These are phyloP conservation scores for Macrotis lagotis DNA, from an alignment of 2,113 vertebrate species.

Conservation along the genomic window DNA sequence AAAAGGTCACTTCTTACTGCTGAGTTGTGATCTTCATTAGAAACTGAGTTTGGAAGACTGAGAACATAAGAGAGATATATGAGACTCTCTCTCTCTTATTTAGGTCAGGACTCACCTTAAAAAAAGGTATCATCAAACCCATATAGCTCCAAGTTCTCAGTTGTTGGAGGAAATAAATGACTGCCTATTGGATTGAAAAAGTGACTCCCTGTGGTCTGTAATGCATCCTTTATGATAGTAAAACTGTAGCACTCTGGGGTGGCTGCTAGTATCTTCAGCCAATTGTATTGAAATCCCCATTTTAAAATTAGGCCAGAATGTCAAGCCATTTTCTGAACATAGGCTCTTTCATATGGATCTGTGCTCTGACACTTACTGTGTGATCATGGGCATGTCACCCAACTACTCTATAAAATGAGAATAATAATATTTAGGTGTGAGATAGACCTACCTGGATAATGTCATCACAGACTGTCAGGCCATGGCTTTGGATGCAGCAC, in stretches of 20 bases:
- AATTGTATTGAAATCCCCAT: not conserved
- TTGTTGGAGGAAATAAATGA: constrained; percentile 38
- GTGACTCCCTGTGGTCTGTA: constrained; percentile 1
- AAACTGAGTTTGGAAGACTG: constrained; percentile 42
- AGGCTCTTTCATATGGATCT: not conserved
- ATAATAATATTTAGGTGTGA: not conserved
- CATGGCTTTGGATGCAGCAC: not conserved
- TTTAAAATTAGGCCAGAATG: not conserved
- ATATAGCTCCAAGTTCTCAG: constrained; percentile 27
- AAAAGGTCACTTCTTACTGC: constrained; percentile 46
- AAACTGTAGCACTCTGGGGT: not conserved
- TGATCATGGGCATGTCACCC: not conserved
- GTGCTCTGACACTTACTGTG: not conserved
- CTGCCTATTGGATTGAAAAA: constrained; percentile 52
- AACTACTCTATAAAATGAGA: not conserved
- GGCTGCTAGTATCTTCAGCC: not conserved
- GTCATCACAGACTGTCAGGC: not conserved
- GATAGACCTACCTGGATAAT: not conserved
- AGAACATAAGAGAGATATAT: not conserved
- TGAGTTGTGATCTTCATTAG: constrained; percentile 47
- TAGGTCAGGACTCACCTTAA: constrained; percentile 39
- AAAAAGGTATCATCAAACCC: constrained; percentile 33
- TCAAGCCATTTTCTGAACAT: not conserved
- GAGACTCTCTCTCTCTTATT: constrained; percentile 25
- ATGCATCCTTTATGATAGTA: constrained; percentile 19